Conservation (phyloP, 1,140 invertebrate species). For the Pogonognathellus flavescens region DNA sequence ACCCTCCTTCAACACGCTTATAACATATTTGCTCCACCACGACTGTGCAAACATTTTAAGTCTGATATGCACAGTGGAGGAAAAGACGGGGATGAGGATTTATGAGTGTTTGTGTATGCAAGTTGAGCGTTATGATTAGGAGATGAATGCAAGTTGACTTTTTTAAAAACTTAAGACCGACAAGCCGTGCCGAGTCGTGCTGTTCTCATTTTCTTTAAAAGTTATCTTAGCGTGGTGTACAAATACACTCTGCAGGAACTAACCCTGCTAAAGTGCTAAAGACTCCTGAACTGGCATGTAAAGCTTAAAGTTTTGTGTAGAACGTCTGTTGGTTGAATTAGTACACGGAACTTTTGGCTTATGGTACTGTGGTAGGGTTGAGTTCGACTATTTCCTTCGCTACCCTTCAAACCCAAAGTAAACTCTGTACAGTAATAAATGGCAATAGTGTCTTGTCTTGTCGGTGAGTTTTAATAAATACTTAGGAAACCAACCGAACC, state of each 20-base stretch:
- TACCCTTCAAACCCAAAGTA: background rate
- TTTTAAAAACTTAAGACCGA: constrained; percentile 30
- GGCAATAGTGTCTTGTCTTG: too few species aligned
- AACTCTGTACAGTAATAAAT: background rate
- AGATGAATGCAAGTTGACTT: constrained; percentile 45
- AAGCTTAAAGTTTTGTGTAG: constrained; percentile 19
- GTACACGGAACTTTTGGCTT: background rate
- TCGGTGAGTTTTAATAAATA: background rate
- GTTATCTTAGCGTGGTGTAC: background rate
- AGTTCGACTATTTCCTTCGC: background rate
- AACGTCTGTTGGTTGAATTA: background rate
- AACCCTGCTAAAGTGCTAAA: background rate
- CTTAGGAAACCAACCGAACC: constrained; percentile 1
- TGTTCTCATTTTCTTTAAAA: constrained; percentile 27
- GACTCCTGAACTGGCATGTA: background rate
- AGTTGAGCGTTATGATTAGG: constrained; percentile 41
- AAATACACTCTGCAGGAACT: background rate
- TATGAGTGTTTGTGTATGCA: constrained; percentile 45
- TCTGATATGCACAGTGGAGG: background rate
- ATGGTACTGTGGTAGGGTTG: background rate
- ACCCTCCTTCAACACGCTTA: background rate
- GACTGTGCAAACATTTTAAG: background rate
- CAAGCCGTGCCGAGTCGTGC: constrained; percentile 35
- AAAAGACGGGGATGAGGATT: constrained; percentile 16
- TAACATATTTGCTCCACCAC: background rate